Percentiles rank a stretch among this genome's conserved stretches.
phyloP scores from a whole-genome alignment of 2,888 invertebrate species.

The Sarcophaga subvicina region DNA sequence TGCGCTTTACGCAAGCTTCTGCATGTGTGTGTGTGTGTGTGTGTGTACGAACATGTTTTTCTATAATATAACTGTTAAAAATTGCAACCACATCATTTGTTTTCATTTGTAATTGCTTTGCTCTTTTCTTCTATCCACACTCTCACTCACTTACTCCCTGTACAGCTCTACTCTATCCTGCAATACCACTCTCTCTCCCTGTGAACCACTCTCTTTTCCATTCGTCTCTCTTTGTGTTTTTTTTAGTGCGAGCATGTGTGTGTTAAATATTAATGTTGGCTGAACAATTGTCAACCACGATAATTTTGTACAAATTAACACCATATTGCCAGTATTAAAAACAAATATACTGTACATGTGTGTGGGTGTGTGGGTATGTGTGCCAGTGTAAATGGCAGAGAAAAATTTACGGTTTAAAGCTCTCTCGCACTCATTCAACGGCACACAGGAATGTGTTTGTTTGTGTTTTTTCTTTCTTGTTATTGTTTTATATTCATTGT shows the following conservation, averaged over 20 bases:
- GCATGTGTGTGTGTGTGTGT: no score
- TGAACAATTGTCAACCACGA: slow-evolving; percentile 14
- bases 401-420: neutral
- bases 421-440: no score
- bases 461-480: neutral
- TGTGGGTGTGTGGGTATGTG: neutral
- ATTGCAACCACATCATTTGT: neutral
- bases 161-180: neutral
- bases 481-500: neutral
- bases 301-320: slow-evolving; percentile 25
- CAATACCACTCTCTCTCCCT: neutral
- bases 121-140: no score
- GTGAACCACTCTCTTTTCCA: neutral
- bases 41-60: no score
- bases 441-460: neutral
- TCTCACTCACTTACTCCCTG: no score
- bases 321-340: slow-evolving; percentile 20
- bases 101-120: no score
- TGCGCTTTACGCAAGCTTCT: no score
- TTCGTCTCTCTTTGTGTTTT: neutral
- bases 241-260: neutral
- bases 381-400: neutral
- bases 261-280: neutral
- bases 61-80: slow-evolving; percentile 8
- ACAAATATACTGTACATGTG: neutral